These are phyloP conservation scores for Eumacrocentrus americanus DNA, from an alignment of 2,888 invertebrate species.

Conservation along the genomic window DNA sequence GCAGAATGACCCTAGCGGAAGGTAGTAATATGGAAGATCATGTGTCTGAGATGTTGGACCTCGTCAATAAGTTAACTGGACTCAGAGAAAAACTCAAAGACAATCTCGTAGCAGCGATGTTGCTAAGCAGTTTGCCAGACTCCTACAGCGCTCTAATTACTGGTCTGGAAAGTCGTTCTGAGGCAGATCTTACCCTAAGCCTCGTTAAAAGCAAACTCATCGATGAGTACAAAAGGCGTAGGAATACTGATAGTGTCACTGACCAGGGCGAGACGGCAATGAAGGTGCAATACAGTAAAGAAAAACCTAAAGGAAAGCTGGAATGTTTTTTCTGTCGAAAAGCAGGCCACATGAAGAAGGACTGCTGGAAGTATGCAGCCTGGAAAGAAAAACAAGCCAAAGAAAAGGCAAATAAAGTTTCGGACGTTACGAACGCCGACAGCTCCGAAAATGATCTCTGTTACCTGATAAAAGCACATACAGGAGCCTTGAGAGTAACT, in stretches of 20 bases:
- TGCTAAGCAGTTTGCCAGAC: conserved; percentile 39
- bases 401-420: neutral
- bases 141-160: conserved; percentile 38
- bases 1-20: conserved; percentile 23
- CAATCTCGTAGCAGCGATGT: conserved; percentile 33
- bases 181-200: conserved; percentile 31
- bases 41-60: no score
- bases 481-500: no score
- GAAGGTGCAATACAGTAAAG: neutral
- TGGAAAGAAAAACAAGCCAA: conserved; percentile 7
- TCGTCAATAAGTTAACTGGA: conserved; percentile 30
- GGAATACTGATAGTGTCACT: conserved; percentile 2
- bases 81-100: conserved; percentile 34
- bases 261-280: conserved; percentile 1
- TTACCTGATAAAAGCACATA: neutral
- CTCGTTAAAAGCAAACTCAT: conserved; percentile 36
- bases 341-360: conserved; percentile 24
- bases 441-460: no score
- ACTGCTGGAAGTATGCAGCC: conserved; percentile 23
- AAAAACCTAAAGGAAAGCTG: neutral
- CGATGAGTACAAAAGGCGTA: conserved; percentile 37
- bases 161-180: conserved; percentile 34
- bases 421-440: neutral
- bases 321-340: conserved; percentile 25
- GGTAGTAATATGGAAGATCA: conserved; percentile 33